Conservation (phyloP, 2,797 vertebrate genomes). For the Sebastes matsubarae region DNA sequence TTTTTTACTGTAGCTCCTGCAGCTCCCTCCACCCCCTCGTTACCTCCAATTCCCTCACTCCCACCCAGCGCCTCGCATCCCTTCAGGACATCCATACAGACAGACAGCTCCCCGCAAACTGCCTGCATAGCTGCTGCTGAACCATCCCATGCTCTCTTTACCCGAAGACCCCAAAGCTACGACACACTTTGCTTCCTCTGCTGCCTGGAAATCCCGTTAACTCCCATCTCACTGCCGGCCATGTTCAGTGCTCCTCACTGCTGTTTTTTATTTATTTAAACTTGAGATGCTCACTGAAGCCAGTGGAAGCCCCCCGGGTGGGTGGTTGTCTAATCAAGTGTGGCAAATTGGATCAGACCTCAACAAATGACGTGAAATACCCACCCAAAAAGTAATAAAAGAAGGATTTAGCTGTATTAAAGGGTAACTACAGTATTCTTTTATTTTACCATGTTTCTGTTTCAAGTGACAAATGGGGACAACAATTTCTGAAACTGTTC, state of each 20-base stretch:
- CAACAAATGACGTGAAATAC: constrained; percentile 3
- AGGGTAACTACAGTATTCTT: background rate
- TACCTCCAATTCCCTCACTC: constrained; percentile 44
- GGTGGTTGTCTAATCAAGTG: constrained; percentile 49
- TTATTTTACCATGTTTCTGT: background rate
- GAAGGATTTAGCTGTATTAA: background rate
- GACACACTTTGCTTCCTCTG: constrained; percentile 35
- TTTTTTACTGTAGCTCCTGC: constrained; percentile 15
- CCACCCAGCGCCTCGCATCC: constrained; percentile 15
- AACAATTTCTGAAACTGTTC: too few species aligned
- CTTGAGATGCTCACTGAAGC: constrained; percentile 17
- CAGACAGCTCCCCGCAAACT: constrained; percentile 23
- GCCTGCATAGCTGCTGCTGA: constrained; percentile 17
- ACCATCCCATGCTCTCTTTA: constrained; percentile 28
- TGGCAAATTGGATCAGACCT: constrained; percentile 41
- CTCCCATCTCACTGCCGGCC: constrained; percentile 23
- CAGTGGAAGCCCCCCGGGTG: constrained; percentile 13
- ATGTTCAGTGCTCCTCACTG: background rate
- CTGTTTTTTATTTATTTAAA: background rate
- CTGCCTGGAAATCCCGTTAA: constrained; percentile 53
- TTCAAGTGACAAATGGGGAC: too few species aligned
- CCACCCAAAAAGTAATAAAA: background rate
- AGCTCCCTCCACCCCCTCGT: constrained; percentile 8
- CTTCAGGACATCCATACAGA: constrained; percentile 28
- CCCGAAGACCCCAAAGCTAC: constrained; percentile 39